A percentile compares a stretch with the other conserved stretches of the same genome.
Evolutionary conservation across 2,797 vertebrate genomes (phyloP).

Genomic region (Falco berigora): DNA sequence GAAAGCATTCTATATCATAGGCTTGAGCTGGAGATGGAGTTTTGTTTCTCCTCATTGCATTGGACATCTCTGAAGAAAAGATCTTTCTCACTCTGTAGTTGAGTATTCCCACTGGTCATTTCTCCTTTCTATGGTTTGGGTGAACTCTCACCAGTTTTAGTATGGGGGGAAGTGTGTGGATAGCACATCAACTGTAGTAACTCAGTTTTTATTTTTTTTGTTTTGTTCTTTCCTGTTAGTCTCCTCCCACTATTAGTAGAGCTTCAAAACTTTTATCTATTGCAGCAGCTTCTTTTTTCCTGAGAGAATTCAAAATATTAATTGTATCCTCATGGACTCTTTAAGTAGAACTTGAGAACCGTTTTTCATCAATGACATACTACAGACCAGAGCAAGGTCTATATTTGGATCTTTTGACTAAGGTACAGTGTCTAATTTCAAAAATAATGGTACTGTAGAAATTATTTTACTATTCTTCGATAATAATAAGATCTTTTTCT

Average conservation of each 20-base stretch:
- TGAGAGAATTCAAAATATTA: slow-evolving; percentile 21
- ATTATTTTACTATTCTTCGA: slow-evolving; percentile 36
- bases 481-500: slow-evolving; percentile 30
- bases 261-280: neutral
- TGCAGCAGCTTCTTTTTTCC: neutral
- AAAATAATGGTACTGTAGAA: slow-evolving; percentile 41
- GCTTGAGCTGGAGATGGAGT: neutral
- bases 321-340: neutral
- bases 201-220: neutral
- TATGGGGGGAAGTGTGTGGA: neutral
- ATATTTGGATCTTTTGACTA: slow-evolving; percentile 61
- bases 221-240: neutral
- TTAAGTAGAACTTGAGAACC: neutral
- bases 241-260: neutral
- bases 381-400: neutral
- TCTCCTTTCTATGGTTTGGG: neutral
- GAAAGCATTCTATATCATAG: neutral
- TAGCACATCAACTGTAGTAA: neutral
- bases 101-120: neutral
- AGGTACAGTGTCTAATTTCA: slow-evolving; percentile 45
- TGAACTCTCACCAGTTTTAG: neutral
- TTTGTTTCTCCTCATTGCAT: neutral
- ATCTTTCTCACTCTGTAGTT: neutral
- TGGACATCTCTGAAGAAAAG: neutral
- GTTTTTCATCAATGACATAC: neutral